Percentiles rank a stretch among this genome's conserved stretches.
These are phyloP conservation scores for Gobionotothen gibberifrons DNA, from an alignment of 2,797 vertebrate species.

Conservation along the genomic window DNA sequence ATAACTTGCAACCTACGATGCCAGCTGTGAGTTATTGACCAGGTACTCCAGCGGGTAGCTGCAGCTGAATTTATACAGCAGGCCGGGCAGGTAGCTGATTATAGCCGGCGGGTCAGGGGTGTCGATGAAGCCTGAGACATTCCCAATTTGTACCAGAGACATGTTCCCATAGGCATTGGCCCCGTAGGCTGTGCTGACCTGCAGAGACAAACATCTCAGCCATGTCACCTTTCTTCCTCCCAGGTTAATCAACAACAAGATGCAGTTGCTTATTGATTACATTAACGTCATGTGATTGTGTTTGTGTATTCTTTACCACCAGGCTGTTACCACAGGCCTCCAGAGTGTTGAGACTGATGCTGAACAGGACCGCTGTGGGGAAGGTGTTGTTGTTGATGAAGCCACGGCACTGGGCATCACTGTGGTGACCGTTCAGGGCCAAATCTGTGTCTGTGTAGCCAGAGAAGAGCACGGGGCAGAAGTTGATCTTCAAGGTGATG, in stretches of 20 bases:
- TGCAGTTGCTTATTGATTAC: slow-evolving; percentile 33
- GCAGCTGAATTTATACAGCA: slow-evolving; percentile 99
- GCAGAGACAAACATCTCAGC: slow-evolving; percentile 53
- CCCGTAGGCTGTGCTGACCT: slow-evolving; percentile 93
- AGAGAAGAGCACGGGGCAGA: slow-evolving; percentile 97
- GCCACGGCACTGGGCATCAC: slow-evolving; percentile 92
- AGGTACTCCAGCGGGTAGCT: slow-evolving; percentile 98
- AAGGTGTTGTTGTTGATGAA: slow-evolving; percentile 99
- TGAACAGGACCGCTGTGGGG: slow-evolving; percentile 95
- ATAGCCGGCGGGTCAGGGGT: slow-evolving; percentile 96
- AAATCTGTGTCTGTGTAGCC: slow-evolving; percentile 94
- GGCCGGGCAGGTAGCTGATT: slow-evolving; percentile 97
- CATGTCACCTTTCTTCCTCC: slow-evolving; percentile 2
- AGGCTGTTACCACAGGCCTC: slow-evolving; percentile 95
- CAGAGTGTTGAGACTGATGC: slow-evolving; percentile 95
- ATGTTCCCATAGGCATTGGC: slow-evolving; percentile 92
- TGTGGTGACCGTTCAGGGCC: slow-evolving; percentile 92
- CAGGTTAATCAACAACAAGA: slow-evolving; percentile 30
- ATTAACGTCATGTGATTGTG: slow-evolving; percentile 2
- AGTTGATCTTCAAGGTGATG: slow-evolving; percentile 98
- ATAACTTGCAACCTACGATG: slow-evolving; percentile 88
- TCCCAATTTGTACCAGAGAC: slow-evolving; percentile 96
- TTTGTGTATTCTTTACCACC: slow-evolving; percentile 86
- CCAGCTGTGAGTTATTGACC: slow-evolving; percentile 98
- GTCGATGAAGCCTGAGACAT: slow-evolving; percentile 96